Percentiles rank a stretch among this genome's conserved stretches.
Evolutionary conservation across 1,140 invertebrate species (phyloP).

Genomic region (Zophobas morio): DNA sequence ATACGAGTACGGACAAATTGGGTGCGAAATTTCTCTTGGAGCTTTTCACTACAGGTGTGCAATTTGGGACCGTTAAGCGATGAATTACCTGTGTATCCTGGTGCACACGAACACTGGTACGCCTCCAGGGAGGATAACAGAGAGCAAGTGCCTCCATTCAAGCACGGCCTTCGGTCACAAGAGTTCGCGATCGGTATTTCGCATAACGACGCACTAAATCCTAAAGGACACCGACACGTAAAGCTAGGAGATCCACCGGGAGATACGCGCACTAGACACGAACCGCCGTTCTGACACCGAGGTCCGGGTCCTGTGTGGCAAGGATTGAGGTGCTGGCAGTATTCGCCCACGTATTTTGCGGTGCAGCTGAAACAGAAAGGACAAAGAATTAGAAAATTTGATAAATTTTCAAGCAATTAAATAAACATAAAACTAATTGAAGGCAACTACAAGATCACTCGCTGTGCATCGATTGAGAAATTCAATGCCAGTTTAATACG

Average conservation of each 20-base stretch:
- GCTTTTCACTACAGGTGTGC: no score
- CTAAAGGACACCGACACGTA: slow-evolving; percentile 89
- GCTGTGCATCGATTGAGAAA: no score
- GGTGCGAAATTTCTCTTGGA: no score
- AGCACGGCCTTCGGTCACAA: slow-evolving; percentile 90
- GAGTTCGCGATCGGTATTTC: slow-evolving; percentile 92
- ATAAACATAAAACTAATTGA: no score
- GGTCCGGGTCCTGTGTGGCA: slow-evolving; percentile 85
- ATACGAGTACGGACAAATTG: no score
- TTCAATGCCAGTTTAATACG: no score
- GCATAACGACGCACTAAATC: slow-evolving; percentile 93
- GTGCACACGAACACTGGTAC: slow-evolving; percentile 87
- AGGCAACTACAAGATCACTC: no score
- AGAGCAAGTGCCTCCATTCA: slow-evolving; percentile 88
- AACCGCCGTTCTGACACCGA: slow-evolving; percentile 93
- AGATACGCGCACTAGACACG: slow-evolving; percentile 84
- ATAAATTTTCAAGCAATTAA: neutral
- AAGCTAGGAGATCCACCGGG: slow-evolving; percentile 80
- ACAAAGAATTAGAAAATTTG: slow-evolving; percentile 40
- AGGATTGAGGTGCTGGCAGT: slow-evolving; percentile 93
- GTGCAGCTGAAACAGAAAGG: slow-evolving; percentile 87
- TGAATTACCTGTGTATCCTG: slow-evolving; percentile 85
- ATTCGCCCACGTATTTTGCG: slow-evolving; percentile 91
- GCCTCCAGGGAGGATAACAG: slow-evolving; percentile 79
- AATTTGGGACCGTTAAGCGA: no score